Conservation (phyloP, 2,113 vertebrate genomes). For the Prolemur simus region DNA sequence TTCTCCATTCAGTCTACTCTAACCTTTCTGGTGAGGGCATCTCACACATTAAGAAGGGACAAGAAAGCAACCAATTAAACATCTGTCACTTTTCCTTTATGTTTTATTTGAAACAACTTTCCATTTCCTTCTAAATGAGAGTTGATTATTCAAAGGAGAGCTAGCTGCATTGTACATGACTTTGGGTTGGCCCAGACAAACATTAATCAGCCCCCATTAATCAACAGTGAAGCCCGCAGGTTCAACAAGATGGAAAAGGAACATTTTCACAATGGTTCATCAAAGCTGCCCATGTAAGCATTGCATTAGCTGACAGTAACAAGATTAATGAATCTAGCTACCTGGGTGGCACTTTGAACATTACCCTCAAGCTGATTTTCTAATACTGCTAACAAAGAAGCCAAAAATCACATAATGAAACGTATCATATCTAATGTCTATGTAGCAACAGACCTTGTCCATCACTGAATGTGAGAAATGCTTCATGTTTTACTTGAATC, state of each 20-base stretch:
- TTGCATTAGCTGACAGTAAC: not conserved
- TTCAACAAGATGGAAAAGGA: slow-evolving; percentile 43
- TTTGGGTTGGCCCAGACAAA: slow-evolving; percentile 46
- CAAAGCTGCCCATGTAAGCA: not conserved
- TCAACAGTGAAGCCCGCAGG: slow-evolving; percentile 1
- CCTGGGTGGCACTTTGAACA: not conserved
- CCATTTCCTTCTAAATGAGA: slow-evolving; percentile 58
- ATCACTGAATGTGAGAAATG: slow-evolving; percentile 9
- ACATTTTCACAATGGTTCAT: slow-evolving; percentile 35
- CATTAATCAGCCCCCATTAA: slow-evolving; percentile 45
- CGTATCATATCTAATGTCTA: not conserved
- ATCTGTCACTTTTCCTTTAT: slow-evolving; percentile 46
- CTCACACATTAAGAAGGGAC: slow-evolving; percentile 60
- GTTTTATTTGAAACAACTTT: slow-evolving; percentile 69
- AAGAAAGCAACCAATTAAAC: slow-evolving; percentile 53
- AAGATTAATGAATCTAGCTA: slow-evolving; percentile 41
- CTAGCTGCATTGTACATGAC: slow-evolving; percentile 22
- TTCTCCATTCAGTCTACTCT: slow-evolving; percentile 17
- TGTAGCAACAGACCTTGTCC: not conserved
- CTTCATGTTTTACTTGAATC: slow-evolving; percentile 41
- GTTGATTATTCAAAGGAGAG: slow-evolving; percentile 51
- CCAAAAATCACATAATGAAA: slow-evolving; percentile 30
- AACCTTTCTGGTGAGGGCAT: slow-evolving; percentile 10
- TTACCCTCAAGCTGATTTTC: slow-evolving; percentile 15
- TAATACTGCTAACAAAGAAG: slow-evolving; percentile 28